Evolutionary conservation across 1,140 invertebrate genomes (phyloP), one percentile per base, ranked within the genome.

Genomic region (Nephila pilipes): DNA sequence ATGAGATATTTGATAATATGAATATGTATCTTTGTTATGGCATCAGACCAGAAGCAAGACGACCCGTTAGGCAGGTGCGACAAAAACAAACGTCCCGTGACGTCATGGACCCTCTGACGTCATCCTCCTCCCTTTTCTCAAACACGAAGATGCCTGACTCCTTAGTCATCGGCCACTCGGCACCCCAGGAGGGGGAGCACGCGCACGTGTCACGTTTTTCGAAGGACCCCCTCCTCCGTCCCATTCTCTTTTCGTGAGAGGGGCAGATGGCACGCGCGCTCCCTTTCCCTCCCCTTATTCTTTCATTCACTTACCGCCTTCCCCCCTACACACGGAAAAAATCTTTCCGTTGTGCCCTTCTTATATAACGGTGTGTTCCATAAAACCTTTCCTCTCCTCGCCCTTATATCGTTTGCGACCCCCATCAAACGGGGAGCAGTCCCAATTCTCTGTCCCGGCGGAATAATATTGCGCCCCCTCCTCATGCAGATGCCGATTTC

Each of bases 251-350:
- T 16, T n/a, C 16, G 54, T 16, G 65, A 65, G 38, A 80, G 69
- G 87, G 87, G 88, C 88, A 90, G 88, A 90, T 90, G 88, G 88
- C 88, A 90, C 88, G 88, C 88, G 88, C 88, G 88, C 54, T 29
- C 85, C 85, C 25, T 79, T 46, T 46, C 46, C 46, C 46, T 46
- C 46, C 46, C 46, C 46, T 46, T 46, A 46, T 46, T 90, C 88
- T 90, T 90, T 90, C 46, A 90, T 90, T 90, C 88, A 90, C 88
- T 90, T 90, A 90, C 20, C n/a, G 20, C 55, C 85, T 60, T 22
- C 87, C 65, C 58, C 60, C 29, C 58, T 36, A 69, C 16, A 29
- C 36, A 20, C 22, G 46, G 32, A 36, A 57, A 83, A 83, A 91
- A 79, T 83, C 89, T 91, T 91, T 79, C 79, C 79, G n/a, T 88